Conservation (phyloP, 2,888 invertebrate species). For the Amiota communis region DNA sequence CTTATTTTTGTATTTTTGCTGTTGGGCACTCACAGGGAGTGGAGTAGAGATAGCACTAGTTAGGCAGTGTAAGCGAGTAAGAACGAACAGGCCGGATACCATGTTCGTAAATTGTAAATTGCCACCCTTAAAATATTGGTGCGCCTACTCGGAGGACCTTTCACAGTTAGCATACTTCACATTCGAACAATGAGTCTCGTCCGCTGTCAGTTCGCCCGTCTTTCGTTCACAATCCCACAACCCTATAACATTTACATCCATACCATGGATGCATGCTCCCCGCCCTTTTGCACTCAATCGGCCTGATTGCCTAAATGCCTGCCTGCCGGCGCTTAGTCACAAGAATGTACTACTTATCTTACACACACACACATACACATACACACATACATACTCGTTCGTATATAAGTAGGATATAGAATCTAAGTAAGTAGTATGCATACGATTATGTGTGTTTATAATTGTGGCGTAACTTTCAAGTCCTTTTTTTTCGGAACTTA, state of each 20-base stretch:
- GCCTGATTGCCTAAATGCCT: no score
- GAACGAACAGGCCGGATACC: slow-evolving; percentile 21
- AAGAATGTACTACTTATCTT: no score
- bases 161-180: slow-evolving; percentile 21
- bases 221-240: not conserved
- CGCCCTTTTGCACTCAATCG: no score
- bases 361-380: no score
- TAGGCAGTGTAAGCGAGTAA: slow-evolving; percentile 1
- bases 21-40: slow-evolving; percentile 11
- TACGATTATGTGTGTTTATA: slow-evolving; percentile 50
- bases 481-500: not conserved
- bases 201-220: not conserved
- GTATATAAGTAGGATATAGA: no score
- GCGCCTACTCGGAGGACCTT: slow-evolving; percentile 22
- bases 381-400: no score
- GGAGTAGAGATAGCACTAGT: slow-evolving; percentile 31
- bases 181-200: not conserved
- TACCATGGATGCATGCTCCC: not conserved
- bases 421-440: slow-evolving; percentile 5
- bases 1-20: slow-evolving; percentile 38
- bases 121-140: slow-evolving; percentile 63
- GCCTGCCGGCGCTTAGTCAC: no score
- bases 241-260: no score
- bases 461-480: slow-evolving; percentile 54
- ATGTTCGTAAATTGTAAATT: slow-evolving; percentile 57